phyloP scores from a whole-genome alignment of 1,140 invertebrate species.

The Glossosoma conforme region DNA sequence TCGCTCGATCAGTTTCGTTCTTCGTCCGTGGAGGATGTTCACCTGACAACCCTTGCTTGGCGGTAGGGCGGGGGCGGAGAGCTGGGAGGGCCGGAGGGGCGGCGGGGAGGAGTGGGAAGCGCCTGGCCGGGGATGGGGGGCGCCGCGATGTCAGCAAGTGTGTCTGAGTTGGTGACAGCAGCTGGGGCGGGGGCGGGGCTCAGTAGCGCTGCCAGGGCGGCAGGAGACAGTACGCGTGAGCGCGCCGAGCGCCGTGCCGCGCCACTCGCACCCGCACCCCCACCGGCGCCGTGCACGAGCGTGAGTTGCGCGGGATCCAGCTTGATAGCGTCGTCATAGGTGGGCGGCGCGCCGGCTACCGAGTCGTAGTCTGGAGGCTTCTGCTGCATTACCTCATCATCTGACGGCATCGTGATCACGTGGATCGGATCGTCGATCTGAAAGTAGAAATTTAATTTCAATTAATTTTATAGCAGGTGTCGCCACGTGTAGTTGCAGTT shows the following conservation, averaged over 20 bases:
- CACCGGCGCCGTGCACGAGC: slow-evolving; percentile 28
- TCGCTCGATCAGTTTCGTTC: no score
- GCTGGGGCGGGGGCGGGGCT: slow-evolving; percentile 4
- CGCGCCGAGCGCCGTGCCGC: slow-evolving; percentile 18
- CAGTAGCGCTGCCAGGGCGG: slow-evolving; percentile 17
- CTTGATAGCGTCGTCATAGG: slow-evolving; percentile 70
- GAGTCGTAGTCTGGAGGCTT: slow-evolving; percentile 71
- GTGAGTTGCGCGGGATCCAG: slow-evolving; percentile 54
- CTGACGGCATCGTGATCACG: slow-evolving; percentile 56
- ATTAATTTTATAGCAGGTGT: no score
- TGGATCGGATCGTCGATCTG: slow-evolving; percentile 62
- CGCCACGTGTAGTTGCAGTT: no score
- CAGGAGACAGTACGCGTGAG: slow-evolving; percentile 17
- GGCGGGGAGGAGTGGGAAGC: slow-evolving; percentile 12
- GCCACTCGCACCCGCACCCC: slow-evolving; percentile 25
- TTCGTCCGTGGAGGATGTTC: no score
- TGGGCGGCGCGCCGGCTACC: slow-evolving; percentile 62
- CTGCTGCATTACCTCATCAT: slow-evolving; percentile 52
- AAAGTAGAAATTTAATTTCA: no score
- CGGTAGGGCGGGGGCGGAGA: slow-evolving; percentile 49
- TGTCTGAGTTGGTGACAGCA: no score
- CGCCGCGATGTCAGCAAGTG: no score
- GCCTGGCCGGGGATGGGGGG: slow-evolving; percentile 24
- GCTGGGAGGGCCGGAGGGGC: slow-evolving; percentile 34
- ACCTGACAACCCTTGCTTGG: slow-evolving; percentile 46